Percentiles rank a stretch among this genome's conserved stretches.
phyloP scores from a whole-genome alignment of 2,113 vertebrate genomes.

The Vicugna pacos region DNA sequence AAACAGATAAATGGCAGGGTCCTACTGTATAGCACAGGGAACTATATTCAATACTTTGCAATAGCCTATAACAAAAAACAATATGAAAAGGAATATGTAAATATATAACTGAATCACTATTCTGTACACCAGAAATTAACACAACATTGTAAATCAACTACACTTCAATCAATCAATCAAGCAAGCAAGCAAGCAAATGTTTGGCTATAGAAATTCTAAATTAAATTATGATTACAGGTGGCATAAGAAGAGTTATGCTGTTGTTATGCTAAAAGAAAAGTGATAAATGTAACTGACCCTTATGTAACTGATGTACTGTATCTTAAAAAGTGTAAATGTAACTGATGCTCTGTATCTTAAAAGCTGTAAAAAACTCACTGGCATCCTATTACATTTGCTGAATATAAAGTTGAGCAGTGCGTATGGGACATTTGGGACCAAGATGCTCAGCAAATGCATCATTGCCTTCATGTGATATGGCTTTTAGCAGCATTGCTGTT shows the following conservation, averaged over 20 bases:
- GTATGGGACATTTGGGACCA: slow-evolving; percentile 59
- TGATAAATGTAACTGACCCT: neutral
- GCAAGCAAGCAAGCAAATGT: too few species aligned
- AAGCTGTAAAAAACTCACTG: slow-evolving; percentile 57
- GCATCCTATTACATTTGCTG: slow-evolving; percentile 50
- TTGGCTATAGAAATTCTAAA: neutral
- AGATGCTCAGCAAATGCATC: slow-evolving; percentile 66
- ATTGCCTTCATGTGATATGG: slow-evolving; percentile 44
- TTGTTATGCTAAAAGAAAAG: neutral
- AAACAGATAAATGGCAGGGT: too few species aligned
- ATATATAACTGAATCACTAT: too few species aligned
- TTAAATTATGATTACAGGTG: neutral
- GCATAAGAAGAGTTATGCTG: neutral
- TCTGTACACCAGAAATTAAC: too few species aligned
- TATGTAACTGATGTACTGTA: neutral
- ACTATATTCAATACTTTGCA: too few species aligned
- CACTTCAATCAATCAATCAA: too few species aligned
- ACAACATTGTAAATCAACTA: too few species aligned
- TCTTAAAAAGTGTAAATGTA: neutral
- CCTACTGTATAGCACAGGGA: too few species aligned
- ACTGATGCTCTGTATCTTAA: neutral
- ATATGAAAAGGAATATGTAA: too few species aligned
- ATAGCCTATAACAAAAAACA: too few species aligned
- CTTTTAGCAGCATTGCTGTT: neutral
- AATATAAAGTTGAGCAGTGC: neutral